Conservation (phyloP, 1,140 invertebrate species). For the Centruroides sculpturatus region DNA sequence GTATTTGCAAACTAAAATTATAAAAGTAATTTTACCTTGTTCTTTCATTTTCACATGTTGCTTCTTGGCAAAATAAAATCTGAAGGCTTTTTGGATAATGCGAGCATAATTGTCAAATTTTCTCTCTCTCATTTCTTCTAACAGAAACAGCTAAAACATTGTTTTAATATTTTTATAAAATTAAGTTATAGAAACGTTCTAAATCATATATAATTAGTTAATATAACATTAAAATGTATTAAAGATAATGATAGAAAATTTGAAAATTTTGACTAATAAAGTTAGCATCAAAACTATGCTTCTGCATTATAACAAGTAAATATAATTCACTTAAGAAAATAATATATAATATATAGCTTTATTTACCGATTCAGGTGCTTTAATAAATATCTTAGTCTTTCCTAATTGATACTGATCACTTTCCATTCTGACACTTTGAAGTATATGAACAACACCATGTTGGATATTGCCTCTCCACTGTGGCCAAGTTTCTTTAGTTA, state of each 20-base stretch:
- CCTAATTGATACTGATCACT: conserved; percentile 53
- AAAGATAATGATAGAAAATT: too few species aligned
- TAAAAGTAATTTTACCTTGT: conserved; percentile 31
- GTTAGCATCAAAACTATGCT: too few species aligned
- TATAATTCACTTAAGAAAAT: too few species aligned
- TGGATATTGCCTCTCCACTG: conserved; percentile 41
- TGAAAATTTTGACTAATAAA: too few species aligned
- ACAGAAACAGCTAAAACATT: conserved; percentile 45
- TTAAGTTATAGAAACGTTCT: not conserved
- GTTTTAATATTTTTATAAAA: not conserved
- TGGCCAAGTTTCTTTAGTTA: conserved; percentile 55
- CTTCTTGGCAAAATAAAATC: conserved; percentile 48
- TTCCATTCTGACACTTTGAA: conserved; percentile 45
- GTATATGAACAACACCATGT: conserved; percentile 44
- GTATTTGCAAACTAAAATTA: not conserved
- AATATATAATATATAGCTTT: not conserved
- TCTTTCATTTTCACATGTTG: conserved; percentile 44
- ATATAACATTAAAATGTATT: too few species aligned
- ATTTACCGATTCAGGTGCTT: conserved; percentile 56
- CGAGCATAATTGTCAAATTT: conserved; percentile 53
- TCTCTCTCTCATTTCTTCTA: conserved; percentile 55
- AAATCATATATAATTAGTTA: too few species aligned
- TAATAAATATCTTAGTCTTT: conserved; percentile 56
- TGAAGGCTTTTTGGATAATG: conserved; percentile 55
- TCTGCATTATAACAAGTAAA: too few species aligned